These are phyloP conservation scores for Tetropium fuscum DNA, from an alignment of 2,888 invertebrate species.

Conservation along the genomic window DNA sequence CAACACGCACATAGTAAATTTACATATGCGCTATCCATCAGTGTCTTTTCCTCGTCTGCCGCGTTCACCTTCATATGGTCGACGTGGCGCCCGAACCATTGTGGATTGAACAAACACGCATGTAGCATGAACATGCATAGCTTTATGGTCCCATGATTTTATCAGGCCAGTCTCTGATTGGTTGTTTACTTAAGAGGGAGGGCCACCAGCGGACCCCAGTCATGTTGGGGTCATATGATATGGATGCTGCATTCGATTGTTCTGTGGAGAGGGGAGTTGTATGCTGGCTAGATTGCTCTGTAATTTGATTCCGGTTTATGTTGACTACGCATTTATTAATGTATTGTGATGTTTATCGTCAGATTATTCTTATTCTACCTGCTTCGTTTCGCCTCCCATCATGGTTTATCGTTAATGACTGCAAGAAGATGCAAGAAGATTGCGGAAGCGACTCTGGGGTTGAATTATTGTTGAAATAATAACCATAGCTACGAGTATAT, in stretches of 20 bases:
- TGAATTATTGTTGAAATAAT: too few relatives aligned
- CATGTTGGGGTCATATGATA: conserved; percentile 56
- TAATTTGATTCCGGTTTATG: conserved; percentile 46
- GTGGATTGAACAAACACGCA: conserved; percentile 57
- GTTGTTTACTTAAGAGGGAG: conserved; percentile 65
- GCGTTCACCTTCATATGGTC: conserved; percentile 20
- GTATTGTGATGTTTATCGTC: conserved; percentile 30
- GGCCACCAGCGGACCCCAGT: conserved; percentile 53
- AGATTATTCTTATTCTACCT: conserved; percentile 18
- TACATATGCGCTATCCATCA: conserved; percentile 27
- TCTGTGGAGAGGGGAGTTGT: conserved; percentile 33
- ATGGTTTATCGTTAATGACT: too few relatives aligned
- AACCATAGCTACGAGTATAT: too few relatives aligned
- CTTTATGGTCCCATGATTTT: conserved; percentile 67
- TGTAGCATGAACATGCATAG: conserved; percentile 64
- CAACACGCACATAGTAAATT: conserved; percentile 42
- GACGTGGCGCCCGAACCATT: conserved; percentile 37
- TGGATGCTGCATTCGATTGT: conserved; percentile 58
- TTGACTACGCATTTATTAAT: conserved; percentile 38
- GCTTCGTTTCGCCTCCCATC: neutral
- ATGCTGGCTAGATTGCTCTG: conserved; percentile 42
- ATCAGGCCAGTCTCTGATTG: conserved; percentile 65
- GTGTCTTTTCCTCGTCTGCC: conserved; percentile 2
- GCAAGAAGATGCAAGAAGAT: too few relatives aligned
- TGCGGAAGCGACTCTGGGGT: too few relatives aligned